phyloP scores from a whole-genome alignment of 2,797 vertebrate genomes.

The Oreochromis mossambicus region DNA sequence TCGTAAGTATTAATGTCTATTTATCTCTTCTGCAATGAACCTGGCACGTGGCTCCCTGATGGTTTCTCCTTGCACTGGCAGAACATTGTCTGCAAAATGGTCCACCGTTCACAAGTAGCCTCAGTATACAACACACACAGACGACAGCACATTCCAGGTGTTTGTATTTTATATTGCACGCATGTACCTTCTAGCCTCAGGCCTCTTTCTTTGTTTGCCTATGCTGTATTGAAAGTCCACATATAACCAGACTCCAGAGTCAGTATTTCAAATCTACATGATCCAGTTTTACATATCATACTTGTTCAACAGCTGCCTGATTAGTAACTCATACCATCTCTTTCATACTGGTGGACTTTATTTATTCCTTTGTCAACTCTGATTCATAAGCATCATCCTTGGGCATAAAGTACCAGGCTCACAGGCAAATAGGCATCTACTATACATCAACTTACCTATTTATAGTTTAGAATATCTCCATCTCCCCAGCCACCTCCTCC shows the following conservation, averaged over 20 bases:
- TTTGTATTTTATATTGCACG: not conserved
- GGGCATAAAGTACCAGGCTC: not conserved
- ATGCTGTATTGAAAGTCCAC: not conserved
- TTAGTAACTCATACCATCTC: not conserved
- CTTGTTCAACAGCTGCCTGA: not conserved
- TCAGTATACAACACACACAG: not conserved
- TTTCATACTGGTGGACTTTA: not conserved
- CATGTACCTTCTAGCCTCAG: not conserved
- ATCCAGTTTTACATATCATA: not conserved
- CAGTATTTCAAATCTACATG: not conserved
- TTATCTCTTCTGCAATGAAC: constrained; percentile 34
- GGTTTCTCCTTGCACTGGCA: constrained; percentile 6
- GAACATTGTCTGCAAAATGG: not conserved
- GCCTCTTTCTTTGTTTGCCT: not conserved
- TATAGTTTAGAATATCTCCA: not conserved
- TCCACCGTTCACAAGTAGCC: not conserved
- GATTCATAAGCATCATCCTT: not conserved
- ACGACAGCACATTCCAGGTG: not conserved
- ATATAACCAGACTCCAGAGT: not conserved
- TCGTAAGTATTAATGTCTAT: constrained; percentile 49
- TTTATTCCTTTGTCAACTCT: not conserved
- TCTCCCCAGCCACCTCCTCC: too few species aligned
- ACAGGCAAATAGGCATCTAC: not conserved
- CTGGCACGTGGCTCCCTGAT: constrained; percentile 10
- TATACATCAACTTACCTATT: not conserved